Conservation (phyloP, 2,888 invertebrate genomes). For the Automeris io region DNA sequence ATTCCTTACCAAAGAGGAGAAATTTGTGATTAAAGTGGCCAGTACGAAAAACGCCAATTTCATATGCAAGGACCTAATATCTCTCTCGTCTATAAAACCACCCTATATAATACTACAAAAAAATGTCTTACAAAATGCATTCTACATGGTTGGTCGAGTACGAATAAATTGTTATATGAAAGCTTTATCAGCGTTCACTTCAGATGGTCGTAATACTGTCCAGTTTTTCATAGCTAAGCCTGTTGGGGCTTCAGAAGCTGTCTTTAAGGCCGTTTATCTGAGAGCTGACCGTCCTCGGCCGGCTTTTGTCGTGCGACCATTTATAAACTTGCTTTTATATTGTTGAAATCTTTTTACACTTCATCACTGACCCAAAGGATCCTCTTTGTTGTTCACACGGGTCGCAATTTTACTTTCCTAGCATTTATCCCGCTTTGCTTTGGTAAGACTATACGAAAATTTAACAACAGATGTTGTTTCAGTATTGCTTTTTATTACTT, state of each 20-base stretch:
- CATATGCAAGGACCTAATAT: too few relatives aligned
- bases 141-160: too few relatives aligned
- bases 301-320: conserved; percentile 23
- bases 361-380: conserved; percentile 9
- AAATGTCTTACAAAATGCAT: too few relatives aligned
- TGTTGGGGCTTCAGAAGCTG: conserved; percentile 10
- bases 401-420: conserved; percentile 2
- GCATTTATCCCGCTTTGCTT: not conserved
- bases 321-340: conserved; percentile 26
- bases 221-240: conserved; percentile 14
- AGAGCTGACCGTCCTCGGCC: conserved; percentile 20
- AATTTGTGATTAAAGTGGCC: too few relatives aligned
- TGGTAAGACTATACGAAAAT: not conserved
- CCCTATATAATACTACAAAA: too few relatives aligned
- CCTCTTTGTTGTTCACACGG: conserved; percentile 4
- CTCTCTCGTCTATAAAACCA: too few relatives aligned
- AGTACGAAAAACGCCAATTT: too few relatives aligned
- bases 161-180: not conserved
- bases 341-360: conserved; percentile 20
- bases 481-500: too few relatives aligned
- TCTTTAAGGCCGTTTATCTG: conserved; percentile 18
- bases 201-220: not conserved
- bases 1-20: too few relatives aligned
- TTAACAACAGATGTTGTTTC: too few relatives aligned
- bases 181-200: not conserved